Evolutionary conservation across 1,140 invertebrate species (phyloP).

Genomic region (Drosophila arizonae): DNA sequence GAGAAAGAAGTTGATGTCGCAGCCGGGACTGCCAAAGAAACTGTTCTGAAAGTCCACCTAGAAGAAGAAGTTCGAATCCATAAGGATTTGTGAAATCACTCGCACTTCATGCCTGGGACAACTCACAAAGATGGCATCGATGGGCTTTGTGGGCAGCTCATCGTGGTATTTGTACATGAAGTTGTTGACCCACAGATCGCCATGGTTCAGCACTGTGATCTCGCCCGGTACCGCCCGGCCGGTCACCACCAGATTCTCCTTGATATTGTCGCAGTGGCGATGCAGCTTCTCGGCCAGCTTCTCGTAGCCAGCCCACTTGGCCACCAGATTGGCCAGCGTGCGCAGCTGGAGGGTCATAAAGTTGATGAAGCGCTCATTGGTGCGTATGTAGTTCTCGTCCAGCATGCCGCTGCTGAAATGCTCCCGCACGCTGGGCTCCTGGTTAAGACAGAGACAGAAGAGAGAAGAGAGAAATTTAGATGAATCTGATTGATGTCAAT

Average conservation of each 20-base stretch:
- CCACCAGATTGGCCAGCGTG: slow-evolving; percentile 65
- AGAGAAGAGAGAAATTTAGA: not conserved
- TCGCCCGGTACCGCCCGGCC: slow-evolving; percentile 54
- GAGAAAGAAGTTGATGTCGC: slow-evolving; percentile 80
- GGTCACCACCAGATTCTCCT: slow-evolving; percentile 70
- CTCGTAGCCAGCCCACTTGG: slow-evolving; percentile 72
- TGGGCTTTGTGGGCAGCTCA: slow-evolving; percentile 56
- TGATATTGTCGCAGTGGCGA: slow-evolving; percentile 69
- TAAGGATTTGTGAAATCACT: not conserved
- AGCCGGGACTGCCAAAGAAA: slow-evolving; percentile 78
- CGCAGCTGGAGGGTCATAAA: slow-evolving; percentile 66
- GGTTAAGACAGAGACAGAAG: not conserved
- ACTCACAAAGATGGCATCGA: slow-evolving; percentile 77
- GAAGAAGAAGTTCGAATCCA: not conserved
- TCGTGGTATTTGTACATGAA: slow-evolving; percentile 84
- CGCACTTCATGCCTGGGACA: too few species aligned
- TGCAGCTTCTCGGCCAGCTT: slow-evolving; percentile 63
- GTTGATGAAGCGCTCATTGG: slow-evolving; percentile 72
- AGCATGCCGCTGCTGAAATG: slow-evolving; percentile 75
- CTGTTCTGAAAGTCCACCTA: slow-evolving; percentile 81
- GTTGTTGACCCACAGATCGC: slow-evolving; percentile 85
- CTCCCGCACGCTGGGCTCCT: slow-evolving; percentile 65
- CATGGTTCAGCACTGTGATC: slow-evolving; percentile 83
- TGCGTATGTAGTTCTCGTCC: slow-evolving; percentile 76
- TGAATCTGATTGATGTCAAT: not conserved